Evolutionary conservation across 2,113 vertebrate genomes (phyloP).

Genomic region (Erythrocercus mccallii): DNA sequence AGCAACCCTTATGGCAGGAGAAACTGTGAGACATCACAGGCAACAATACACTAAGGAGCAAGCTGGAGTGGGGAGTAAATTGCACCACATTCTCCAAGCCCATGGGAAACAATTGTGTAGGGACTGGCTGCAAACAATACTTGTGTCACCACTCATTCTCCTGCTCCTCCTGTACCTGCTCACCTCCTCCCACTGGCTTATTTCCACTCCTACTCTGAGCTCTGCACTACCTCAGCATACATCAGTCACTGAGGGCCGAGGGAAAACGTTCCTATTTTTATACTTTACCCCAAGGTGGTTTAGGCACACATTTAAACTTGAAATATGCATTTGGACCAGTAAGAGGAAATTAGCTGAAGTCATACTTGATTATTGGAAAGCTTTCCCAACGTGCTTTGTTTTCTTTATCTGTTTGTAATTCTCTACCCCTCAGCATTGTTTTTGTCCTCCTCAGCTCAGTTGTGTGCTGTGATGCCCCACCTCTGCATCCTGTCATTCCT

Average conservation of each 20-base stretch:
- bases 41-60: background rate
- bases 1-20: background rate
- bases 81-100: background rate
- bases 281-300: background rate
- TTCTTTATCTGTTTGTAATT: background rate
- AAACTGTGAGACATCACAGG: background rate
- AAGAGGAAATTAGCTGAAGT: background rate
- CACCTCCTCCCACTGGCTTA: background rate
- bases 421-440: background rate
- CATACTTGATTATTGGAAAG: background rate
- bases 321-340: background rate
- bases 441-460: background rate
- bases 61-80: background rate
- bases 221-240: background rate
- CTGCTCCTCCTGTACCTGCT: background rate
- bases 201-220: background rate
- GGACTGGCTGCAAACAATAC: fast-evolving
- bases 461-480: background rate
- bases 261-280: background rate
- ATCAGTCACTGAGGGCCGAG: fast-evolving
- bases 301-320: background rate
- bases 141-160: fast-evolving
- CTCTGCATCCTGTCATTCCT: conserved; percentile 1
- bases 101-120: fast-evolving
- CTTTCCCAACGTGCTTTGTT: background rate